A percentile compares a stretch with the other conserved stretches of the same genome.
phyloP scores from a whole-genome alignment of 2,888 invertebrate species.

The Frankliniella intonsa region DNA sequence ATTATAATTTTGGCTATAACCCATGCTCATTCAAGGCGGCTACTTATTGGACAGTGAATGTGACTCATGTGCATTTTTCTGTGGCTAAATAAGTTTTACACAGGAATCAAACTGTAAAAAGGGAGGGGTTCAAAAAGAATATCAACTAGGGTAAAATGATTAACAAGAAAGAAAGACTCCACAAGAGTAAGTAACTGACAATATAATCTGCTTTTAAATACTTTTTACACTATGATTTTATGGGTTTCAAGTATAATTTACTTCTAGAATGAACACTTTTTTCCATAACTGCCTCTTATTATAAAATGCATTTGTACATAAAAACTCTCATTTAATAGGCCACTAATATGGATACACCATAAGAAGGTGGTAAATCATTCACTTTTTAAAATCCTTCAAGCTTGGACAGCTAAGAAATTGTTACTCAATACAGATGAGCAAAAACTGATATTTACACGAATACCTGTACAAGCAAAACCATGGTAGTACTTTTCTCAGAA shows the following conservation, averaged over 20 bases:
- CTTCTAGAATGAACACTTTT: constrained; percentile 16
- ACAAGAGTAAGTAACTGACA: constrained; percentile 9
- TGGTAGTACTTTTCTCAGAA: too few relatives aligned
- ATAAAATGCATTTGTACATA: not conserved
- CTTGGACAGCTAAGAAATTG: not conserved
- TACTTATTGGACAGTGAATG: not conserved
- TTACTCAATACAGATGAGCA: constrained; percentile 5
- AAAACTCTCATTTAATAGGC: not conserved
- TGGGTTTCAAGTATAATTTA: not conserved
- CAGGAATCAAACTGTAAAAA: not conserved
- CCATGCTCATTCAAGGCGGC: not conserved
- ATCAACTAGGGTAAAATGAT: not conserved
- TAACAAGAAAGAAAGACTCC: constrained; percentile 11
- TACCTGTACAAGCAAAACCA: not conserved
- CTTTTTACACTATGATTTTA: constrained; percentile 11
- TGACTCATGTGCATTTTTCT: not conserved
- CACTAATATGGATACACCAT: constrained; percentile 5
- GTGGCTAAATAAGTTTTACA: not conserved
- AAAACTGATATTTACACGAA: constrained; percentile 11
- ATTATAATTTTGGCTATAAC: not conserved
- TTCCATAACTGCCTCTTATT: not conserved
- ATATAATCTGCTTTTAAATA: constrained; percentile 24
- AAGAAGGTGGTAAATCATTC: not conserved
- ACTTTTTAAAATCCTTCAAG: not conserved
- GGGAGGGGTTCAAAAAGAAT: not conserved